Evolutionary conservation across 2,797 vertebrate species (phyloP).

Genomic region (Myoxocephalus aenaeus): DNA sequence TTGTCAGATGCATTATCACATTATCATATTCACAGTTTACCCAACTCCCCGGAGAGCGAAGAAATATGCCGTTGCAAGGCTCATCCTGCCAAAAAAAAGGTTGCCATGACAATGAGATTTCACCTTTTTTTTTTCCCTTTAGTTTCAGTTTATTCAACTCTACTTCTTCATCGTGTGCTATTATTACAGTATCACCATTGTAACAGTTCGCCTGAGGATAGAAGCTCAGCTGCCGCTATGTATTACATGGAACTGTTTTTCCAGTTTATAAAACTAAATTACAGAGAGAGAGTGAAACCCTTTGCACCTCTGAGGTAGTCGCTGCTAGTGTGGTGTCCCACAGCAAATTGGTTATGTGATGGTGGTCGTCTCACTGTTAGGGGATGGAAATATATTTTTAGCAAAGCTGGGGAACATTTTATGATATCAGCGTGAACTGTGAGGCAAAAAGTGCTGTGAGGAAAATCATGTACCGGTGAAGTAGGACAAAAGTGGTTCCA

Average conservation of each 20-base stretch:
- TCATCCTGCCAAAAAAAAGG: slow-evolving; percentile 64
- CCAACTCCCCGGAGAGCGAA: slow-evolving; percentile 67
- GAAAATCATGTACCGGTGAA: slow-evolving; percentile 10
- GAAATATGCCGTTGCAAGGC: slow-evolving; percentile 59
- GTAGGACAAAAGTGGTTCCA: slow-evolving; percentile 8
- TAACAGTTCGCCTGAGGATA: slow-evolving; percentile 17
- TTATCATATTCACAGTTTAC: slow-evolving; percentile 82
- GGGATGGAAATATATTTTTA: slow-evolving; percentile 44
- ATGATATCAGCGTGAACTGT: slow-evolving; percentile 11
- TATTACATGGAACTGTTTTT: slow-evolving; percentile 23
- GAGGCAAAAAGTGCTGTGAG: slow-evolving; percentile 7
- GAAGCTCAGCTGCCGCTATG: slow-evolving; percentile 8
- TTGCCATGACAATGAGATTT: slow-evolving; percentile 76
- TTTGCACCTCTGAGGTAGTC: slow-evolving; percentile 12
- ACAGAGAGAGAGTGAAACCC: slow-evolving; percentile 11
- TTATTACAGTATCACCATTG: slow-evolving; percentile 46
- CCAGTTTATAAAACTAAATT: slow-evolving; percentile 38
- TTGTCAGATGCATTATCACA: slow-evolving; percentile 78
- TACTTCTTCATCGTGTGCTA: slow-evolving; percentile 18
- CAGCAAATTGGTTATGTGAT: slow-evolving; percentile 35
- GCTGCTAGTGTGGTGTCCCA: slow-evolving; percentile 12
- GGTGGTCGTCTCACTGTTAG: slow-evolving; percentile 3
- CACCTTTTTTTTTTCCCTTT: slow-evolving; percentile 12
- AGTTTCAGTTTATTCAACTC: slow-evolving; percentile 41
- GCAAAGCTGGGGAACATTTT: slow-evolving; percentile 15